Conservation (phyloP, 2,888 invertebrate species). For the Cephus spinipes region DNA sequence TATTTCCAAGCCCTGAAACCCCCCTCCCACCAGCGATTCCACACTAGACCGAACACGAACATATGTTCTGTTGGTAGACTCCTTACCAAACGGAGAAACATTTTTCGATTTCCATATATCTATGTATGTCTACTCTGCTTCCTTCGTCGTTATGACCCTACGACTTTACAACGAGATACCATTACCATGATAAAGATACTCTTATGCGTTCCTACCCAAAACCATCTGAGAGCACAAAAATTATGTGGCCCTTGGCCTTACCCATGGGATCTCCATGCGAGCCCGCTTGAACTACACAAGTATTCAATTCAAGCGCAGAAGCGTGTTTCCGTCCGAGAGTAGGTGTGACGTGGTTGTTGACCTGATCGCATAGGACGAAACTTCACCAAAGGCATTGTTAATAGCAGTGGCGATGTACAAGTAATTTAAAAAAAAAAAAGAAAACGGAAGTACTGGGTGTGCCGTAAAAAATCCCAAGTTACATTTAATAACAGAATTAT, state of each 20-base stretch:
- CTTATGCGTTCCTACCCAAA: neutral
- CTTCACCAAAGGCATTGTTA: neutral
- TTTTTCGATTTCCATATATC: neutral
- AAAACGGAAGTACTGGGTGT: neutral
- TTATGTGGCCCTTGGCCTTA: neutral
- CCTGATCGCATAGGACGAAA: neutral
- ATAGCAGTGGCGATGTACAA: neutral
- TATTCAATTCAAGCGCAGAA: conserved; percentile 12
- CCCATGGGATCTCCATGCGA: neutral
- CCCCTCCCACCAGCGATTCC: neutral
- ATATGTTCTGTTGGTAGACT: neutral
- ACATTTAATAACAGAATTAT: neutral
- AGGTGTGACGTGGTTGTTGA: conserved; percentile 13
- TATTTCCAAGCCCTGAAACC: neutral
- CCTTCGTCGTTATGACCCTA: neutral
- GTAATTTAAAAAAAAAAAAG: neutral
- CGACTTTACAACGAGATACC: neutral
- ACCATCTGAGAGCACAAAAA: neutral
- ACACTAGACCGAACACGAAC: neutral
- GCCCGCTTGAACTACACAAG: neutral
- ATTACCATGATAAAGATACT: neutral
- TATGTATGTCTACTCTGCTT: neutral
- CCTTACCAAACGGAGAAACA: neutral
- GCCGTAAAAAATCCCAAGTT: neutral
- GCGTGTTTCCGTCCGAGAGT: conserved; percentile 8